Percentiles rank a stretch among this genome's conserved stretches.
phyloP scores from a whole-genome alignment of 2,113 vertebrate species.

The Labrus mixtus region DNA sequence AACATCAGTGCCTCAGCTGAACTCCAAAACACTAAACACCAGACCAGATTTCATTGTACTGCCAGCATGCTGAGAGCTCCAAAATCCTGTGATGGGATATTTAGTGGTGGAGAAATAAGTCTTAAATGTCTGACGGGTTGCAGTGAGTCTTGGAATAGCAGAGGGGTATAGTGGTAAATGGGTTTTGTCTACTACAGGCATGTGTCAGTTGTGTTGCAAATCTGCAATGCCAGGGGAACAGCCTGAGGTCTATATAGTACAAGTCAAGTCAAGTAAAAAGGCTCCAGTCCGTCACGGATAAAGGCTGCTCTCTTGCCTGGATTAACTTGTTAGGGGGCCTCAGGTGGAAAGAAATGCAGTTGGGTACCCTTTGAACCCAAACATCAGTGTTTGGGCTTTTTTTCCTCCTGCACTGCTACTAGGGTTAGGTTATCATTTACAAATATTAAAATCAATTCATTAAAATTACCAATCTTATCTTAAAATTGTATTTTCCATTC shows the following conservation, averaged over 20 bases:
- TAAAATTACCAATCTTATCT: too few species aligned
- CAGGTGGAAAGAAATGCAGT: neutral
- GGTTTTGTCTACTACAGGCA: neutral
- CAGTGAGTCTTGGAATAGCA: neutral
- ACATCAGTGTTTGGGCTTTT: too few species aligned
- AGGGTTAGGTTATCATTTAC: too few species aligned
- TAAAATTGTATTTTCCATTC: too few species aligned
- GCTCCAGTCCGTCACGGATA: slow-evolving; percentile 12
- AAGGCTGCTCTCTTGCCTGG: neutral
- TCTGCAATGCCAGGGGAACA: neutral
- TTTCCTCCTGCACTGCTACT: too few species aligned
- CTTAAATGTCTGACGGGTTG: neutral
- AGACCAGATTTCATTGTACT: too few species aligned
- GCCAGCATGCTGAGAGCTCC: neutral
- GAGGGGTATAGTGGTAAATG: slow-evolving; percentile 28
- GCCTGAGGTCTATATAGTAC: neutral
- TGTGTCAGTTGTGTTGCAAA: slow-evolving; percentile 5
- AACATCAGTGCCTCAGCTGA: neutral
- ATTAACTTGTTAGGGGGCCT: neutral
- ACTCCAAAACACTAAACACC: neutral
- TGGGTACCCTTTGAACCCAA: neutral
- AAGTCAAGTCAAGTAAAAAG: slow-evolving; percentile 21
- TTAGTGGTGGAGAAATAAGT: neutral
- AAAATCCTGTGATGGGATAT: neutral
- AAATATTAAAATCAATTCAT: too few species aligned